phyloP scores from a whole-genome alignment of 2,113 vertebrate species.

The Pantherophis guttatus region DNA sequence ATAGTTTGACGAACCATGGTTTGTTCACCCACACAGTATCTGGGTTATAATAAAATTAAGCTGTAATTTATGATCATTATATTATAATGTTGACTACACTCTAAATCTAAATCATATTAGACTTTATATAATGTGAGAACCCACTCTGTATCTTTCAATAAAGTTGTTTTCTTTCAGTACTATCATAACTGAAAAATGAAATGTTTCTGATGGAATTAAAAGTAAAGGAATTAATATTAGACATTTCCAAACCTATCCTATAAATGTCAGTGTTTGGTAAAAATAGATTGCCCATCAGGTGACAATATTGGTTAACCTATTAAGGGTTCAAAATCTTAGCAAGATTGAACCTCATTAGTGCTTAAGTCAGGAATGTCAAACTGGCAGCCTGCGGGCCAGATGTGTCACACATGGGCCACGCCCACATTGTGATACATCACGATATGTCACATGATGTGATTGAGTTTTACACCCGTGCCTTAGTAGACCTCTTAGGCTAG shows the following conservation, averaged over 20 bases:
- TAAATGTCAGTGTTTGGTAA: not conserved
- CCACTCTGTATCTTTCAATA: not conserved
- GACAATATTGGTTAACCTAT: not conserved
- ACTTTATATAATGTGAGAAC: not conserved
- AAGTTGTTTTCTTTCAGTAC: not conserved
- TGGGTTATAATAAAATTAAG: not conserved
- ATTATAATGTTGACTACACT: not conserved
- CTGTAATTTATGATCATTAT: not conserved
- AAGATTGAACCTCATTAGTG: not conserved
- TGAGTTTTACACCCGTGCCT: too few species aligned
- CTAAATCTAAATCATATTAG: not conserved
- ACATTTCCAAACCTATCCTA: not conserved
- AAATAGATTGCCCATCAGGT: not conserved
- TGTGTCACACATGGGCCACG: too few species aligned
- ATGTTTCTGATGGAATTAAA: not conserved
- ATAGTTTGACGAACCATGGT: not conserved
- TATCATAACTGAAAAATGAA: not conserved
- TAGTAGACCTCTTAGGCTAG: not conserved
- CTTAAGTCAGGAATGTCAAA: not conserved
- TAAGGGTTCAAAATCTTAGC: not conserved
- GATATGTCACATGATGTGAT: too few species aligned
- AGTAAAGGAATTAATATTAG: not conserved
- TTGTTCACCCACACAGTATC: not conserved
- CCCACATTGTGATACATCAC: too few species aligned
- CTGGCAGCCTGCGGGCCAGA: accelerated